Conservation (phyloP, 2,797 vertebrate species). For the Lophotriccus pileatus region DNA sequence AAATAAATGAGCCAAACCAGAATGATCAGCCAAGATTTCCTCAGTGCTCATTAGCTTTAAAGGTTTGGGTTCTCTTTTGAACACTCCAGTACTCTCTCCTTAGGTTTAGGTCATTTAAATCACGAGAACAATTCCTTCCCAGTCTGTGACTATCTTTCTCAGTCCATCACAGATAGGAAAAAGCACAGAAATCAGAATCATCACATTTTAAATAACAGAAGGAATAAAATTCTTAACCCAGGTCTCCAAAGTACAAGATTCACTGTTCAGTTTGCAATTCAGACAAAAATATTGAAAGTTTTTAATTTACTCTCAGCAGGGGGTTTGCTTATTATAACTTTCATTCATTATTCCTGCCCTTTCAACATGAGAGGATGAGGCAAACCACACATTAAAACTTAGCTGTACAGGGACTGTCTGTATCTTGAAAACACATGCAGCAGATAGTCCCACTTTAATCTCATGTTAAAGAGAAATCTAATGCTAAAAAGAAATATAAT, state of each 20-base stretch:
- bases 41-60: neutral
- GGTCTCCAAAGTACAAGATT: neutral
- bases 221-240: neutral
- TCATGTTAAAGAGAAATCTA: neutral
- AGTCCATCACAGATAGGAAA: neutral
- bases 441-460: neutral
- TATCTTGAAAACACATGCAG: neutral
- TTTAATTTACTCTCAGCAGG: neutral
- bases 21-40: neutral
- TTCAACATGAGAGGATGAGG: neutral
- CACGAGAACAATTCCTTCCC: neutral
- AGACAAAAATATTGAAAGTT: neutral
- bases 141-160: neutral
- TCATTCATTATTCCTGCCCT: neutral
- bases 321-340: neutral
- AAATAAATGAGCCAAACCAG: neutral
- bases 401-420: neutral
- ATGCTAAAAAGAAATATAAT: neutral
- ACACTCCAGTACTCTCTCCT: neutral
- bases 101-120: neutral
- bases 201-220: neutral
- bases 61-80: neutral
- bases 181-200: neutral
- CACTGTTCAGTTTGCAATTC: neutral
- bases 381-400: neutral